phyloP scores from a whole-genome alignment of 92 coral and sea anemone species.

The Metridium senile region DNA sequence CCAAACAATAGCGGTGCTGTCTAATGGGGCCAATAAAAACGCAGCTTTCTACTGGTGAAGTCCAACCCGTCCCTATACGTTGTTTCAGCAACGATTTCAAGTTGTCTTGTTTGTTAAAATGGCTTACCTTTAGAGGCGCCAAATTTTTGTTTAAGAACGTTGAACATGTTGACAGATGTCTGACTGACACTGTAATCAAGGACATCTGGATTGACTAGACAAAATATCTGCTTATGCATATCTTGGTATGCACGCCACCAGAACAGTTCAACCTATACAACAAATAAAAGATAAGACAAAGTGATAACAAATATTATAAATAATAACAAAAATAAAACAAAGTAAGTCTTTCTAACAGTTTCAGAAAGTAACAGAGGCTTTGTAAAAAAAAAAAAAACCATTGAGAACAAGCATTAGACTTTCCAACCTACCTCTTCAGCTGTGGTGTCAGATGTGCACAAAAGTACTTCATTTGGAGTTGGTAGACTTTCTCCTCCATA shows the following conservation, averaged over 20 bases:
- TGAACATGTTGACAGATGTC: constrained; percentile 53
- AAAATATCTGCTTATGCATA: constrained; percentile 51
- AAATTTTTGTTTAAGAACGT: constrained; percentile 32
- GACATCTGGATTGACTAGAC: constrained; percentile 72
- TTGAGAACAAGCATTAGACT: no score
- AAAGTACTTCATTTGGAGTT: constrained; percentile 63
- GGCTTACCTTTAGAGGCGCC: not conserved
- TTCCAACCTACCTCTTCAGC: constrained; percentile 66
- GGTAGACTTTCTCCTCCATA: constrained; percentile 54
- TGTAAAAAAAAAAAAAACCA: no score
- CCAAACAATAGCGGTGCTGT: no score
- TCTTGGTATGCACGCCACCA: constrained; percentile 76
- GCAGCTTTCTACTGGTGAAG: no score
- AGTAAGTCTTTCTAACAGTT: no score
- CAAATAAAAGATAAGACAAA: not conserved
- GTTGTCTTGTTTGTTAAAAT: no score
- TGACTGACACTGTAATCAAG: constrained; percentile 72
- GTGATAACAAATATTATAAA: not conserved
- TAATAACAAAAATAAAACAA: no score
- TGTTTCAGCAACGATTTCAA: no score
- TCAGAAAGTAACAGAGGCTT: no score
- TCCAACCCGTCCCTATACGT: no score
- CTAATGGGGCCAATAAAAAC: no score
- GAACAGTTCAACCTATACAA: constrained; percentile 62
- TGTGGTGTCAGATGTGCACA: constrained; percentile 72